Percentiles rank a stretch among this genome's conserved stretches.
Evolutionary conservation across 2,888 invertebrate species (phyloP).

Genomic region (Syritta pipiens): DNA sequence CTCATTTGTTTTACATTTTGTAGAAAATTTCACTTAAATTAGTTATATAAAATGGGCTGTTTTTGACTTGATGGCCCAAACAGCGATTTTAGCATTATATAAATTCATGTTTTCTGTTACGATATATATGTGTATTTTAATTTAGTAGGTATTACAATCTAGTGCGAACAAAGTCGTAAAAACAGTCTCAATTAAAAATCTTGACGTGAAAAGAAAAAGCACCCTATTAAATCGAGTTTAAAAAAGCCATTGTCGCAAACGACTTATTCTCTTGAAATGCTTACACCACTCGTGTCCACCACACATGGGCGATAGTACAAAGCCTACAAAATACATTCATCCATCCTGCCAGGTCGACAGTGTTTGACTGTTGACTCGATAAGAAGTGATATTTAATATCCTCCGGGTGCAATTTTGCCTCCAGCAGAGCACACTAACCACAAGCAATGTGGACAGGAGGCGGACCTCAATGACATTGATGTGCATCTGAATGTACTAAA

Average conservation of each 20-base stretch:
- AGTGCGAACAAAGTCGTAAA: too few relatives aligned
- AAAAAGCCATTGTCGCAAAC: conserved; percentile 59
- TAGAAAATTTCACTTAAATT: neutral
- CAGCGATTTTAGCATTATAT: too few relatives aligned
- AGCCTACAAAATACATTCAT: too few relatives aligned
- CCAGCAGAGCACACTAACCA: conserved; percentile 32
- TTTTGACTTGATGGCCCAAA: too few relatives aligned
- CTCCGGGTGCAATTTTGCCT: conserved; percentile 42
- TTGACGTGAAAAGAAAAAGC: too few relatives aligned
- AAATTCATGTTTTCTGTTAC: too few relatives aligned
- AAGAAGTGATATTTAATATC: conserved; percentile 62
- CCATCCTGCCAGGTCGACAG: conserved; percentile 17
- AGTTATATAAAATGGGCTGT: too few relatives aligned
- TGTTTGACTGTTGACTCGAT: conserved; percentile 58
- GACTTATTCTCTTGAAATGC: conserved; percentile 41
- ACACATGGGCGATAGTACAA: conserved; percentile 19
- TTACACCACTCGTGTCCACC: conserved; percentile 36
- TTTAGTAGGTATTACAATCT: too few relatives aligned
- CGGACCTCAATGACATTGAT: conserved; percentile 62
- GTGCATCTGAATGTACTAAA: conserved; percentile 49
- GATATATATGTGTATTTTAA: too few relatives aligned
- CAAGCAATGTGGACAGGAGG: conserved; percentile 41
- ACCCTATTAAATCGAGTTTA: conserved; percentile 40
- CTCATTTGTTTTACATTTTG: neutral
- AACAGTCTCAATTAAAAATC: neutral